Evolutionary conservation across 2,888 invertebrate genomes (phyloP), one percentile per base, ranked within the genome.

Genomic region (Diarsia brunnea): DNA sequence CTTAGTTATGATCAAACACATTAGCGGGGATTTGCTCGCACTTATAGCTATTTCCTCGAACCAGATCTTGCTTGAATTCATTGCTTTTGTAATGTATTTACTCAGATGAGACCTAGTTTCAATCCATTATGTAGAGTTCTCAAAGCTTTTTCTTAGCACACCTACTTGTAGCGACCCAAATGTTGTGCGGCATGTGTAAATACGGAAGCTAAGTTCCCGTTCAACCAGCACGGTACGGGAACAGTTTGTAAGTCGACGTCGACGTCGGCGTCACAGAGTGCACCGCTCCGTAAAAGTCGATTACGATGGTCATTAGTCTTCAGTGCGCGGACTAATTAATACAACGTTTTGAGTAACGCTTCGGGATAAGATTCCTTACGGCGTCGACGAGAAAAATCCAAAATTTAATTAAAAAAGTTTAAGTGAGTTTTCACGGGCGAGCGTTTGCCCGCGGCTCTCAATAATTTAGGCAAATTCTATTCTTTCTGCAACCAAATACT

Each of bases 391-490:
- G 92, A 95, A 96, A 96, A 96, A 96, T 94, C 93, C 88, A 92
- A 96, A 96, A 96, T 95, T 96, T 96, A 96, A 96, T 95, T 96
- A 95, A 96, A 95, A 96, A 96, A 96, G 95, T 96, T 96, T 91
- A 95, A 96, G 96, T 95, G 96, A 96, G 94, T 95, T 96, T 96
- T 95, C 95, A 95, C 95, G 93, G 95, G 91, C 90, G 92, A 92
- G 90, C 93, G 94, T 93, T 91, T 93, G 92, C 92, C 90, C 88
- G 90, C 90, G 89, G 91, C 92, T 91, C 92, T 91, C 93, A 93
- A 95, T 95, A 95, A 95, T 93, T 95, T 94, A 94, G 87, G 89
- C 90, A 90, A 92, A 94, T 95, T 94, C 93, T 93, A 91, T 93
- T 93, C 91, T 92, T 93, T 93, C 90, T 90, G 89, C 89, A 88